Base-by-base conservation (phyloP, 2,113 vertebrate genomes). In the Elephantulus edwardii region DNA sequence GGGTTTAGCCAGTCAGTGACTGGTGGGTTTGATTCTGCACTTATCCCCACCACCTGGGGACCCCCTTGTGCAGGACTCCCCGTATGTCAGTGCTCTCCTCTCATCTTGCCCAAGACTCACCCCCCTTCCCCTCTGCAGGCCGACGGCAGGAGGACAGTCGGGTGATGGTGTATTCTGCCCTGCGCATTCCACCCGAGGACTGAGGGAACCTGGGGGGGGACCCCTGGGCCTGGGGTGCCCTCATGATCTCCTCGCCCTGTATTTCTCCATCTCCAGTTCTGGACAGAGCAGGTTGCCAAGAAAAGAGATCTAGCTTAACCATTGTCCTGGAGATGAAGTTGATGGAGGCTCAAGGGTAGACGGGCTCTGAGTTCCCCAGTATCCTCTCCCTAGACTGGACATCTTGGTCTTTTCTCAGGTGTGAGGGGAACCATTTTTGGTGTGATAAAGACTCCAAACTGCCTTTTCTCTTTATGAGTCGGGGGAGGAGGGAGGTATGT, bases 141-240 rank as follows among this genome's bases (percentile, higher is more conserved):
- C 92, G 97, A 66, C 97, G 94, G 95, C 89, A 97, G 95, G 96
- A 97, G 8, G 93, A 96, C 91, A 95, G 95, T 95, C 95, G 82
- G 48, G 97, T 97, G 95, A 86, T 97, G 97, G 96, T 97, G 85
- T 98, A 96, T 96, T 98, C 97, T 2, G 96, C 96, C 2, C 97
- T 98, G 93, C 97, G 95, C 96, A 96, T 96, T 92, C 97, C 97
- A 79, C 94, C 84, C 1, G 97, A 98, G 96, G 98, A 98, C 94
- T 98, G 97, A 98, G 95, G 83, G 91, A 92, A 83, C 79, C 71
- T 52, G 33, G 95, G 95, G 95, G 81, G 91, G 95, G 33, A 90
- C 72, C 91, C 84, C 94, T 79, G 94, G 95, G 96, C 91, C 92
- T 94, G 95, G 93, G 89, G 94, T 91, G 56, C 95, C 95, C 93